A percentile compares a stretch with the other conserved stretches of the same genome.
These are phyloP conservation scores for Triplophysa tibetana DNA, from an alignment of 2,113 vertebrate species.

Conservation along the genomic window DNA sequence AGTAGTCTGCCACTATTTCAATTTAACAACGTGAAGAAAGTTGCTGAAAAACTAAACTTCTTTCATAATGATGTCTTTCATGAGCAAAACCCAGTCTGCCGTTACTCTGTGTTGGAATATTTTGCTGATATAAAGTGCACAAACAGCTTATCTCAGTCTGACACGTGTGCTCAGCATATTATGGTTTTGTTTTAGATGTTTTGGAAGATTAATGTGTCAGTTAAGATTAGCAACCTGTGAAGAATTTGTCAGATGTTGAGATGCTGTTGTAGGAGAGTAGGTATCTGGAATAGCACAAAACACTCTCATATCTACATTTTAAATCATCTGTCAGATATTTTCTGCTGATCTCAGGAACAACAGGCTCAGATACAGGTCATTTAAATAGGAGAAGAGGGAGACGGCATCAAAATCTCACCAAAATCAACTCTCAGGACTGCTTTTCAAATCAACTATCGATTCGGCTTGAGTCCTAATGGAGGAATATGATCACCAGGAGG, in stretches of 20 bases:
- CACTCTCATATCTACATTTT: neutral
- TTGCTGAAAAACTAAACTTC: neutral
- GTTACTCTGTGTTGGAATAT: conserved; percentile 32
- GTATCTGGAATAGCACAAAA: conserved; percentile 3
- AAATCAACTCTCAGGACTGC: conserved; percentile 57
- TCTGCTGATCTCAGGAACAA: conserved; percentile 51
- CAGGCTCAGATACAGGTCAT: neutral
- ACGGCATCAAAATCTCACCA: conserved; percentile 60
- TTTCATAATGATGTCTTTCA: conserved; percentile 6
- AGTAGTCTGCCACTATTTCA: no score
- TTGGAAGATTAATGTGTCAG: conserved; percentile 56
- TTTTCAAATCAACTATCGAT: conserved; percentile 77
- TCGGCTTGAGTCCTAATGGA: conserved; percentile 71
- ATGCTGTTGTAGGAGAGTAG: conserved; percentile 19
- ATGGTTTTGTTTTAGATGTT: conserved; percentile 51
- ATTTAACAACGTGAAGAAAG: no score
- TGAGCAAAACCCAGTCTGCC: conserved; percentile 34
- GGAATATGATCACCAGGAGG: conserved; percentile 73
- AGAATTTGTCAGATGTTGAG: conserved; percentile 28
- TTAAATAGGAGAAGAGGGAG: conserved; percentile 38
- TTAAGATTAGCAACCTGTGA: conserved; percentile 54
- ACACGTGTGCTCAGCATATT: conserved; percentile 26
- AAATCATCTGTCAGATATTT: conserved; percentile 49
- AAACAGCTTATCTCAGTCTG: conserved; percentile 52
- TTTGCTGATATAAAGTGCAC: conserved; percentile 1